phyloP scores from a whole-genome alignment of 1,140 invertebrate species.

The Tetragnatha versicolor region DNA sequence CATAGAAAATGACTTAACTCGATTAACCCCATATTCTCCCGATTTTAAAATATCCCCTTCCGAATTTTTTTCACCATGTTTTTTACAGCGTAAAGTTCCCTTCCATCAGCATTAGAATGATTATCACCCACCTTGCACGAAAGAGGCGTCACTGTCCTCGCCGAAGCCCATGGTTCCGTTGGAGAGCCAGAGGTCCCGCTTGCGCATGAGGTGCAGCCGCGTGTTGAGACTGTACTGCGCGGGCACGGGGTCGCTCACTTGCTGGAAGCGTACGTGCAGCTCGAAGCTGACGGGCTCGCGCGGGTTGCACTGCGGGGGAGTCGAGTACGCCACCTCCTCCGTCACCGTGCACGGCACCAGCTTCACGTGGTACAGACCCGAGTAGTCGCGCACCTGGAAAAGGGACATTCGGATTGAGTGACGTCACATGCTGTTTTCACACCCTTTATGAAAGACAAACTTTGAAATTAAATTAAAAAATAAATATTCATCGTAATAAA shows the following conservation, averaged over 20 bases:
- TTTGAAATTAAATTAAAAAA: too few relatives aligned
- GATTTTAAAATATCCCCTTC: too few relatives aligned
- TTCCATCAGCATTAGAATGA: too few relatives aligned
- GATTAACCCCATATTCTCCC: too few relatives aligned
- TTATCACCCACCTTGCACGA: conserved; percentile 60
- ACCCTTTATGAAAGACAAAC: too few relatives aligned
- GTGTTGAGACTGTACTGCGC: conserved; percentile 63
- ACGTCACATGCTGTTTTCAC: too few relatives aligned
- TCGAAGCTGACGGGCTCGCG: conserved; percentile 62
- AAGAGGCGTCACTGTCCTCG: conserved; percentile 60
- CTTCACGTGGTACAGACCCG: conserved; percentile 63
- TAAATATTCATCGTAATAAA: too few relatives aligned
- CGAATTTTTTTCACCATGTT: too few relatives aligned
- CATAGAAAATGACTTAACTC: too few relatives aligned
- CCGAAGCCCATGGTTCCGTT: conserved; percentile 59
- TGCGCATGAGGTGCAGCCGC: conserved; percentile 62
- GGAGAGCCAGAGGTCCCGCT: conserved; percentile 62
- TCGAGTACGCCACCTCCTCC: conserved; percentile 59
- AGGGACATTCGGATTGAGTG: too few relatives aligned
- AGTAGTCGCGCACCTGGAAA: conserved; percentile 65
- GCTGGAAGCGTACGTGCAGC: conserved; percentile 64
- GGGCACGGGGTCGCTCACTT: conserved; percentile 64
- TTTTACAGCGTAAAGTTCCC: too few relatives aligned
- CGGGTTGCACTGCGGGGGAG: conserved; percentile 62
- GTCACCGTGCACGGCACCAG: conserved; percentile 64